These are phyloP conservation scores for Mnemiopsis leidyi DNA, from an alignment of 37 sponge, comb jelly and placozoan species.

Conservation along the genomic window DNA sequence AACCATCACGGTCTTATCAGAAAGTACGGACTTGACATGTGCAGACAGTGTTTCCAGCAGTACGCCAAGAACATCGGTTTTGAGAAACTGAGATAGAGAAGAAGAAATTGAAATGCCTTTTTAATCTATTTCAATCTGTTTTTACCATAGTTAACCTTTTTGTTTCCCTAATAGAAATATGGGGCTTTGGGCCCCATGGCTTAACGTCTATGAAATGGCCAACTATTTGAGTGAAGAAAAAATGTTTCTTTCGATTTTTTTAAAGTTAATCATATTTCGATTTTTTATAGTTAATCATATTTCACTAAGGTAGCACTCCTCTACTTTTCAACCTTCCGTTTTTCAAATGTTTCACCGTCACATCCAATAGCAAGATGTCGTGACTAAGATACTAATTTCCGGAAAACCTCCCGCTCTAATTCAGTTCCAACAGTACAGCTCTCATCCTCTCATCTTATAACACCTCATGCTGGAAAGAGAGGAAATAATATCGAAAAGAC, in stretches of 20 bases:
- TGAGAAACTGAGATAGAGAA: constrained; percentile 72
- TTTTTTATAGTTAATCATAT: too few relatives aligned
- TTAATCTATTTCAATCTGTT: not conserved
- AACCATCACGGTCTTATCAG: constrained; percentile 92
- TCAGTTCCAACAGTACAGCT: not conserved
- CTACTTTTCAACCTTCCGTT: too few relatives aligned
- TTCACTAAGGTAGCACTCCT: too few relatives aligned
- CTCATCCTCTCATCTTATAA: not conserved
- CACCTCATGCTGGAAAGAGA: constrained; percentile 1
- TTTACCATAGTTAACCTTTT: not conserved
- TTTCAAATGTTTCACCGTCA: too few relatives aligned
- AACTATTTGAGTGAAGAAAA: too few relatives aligned
- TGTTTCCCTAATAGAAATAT: not conserved
- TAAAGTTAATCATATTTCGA: too few relatives aligned
- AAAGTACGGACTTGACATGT: constrained; percentile 87
- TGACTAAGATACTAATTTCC: not conserved
- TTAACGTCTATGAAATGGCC: too few relatives aligned
- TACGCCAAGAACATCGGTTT: constrained; percentile 82
- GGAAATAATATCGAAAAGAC: not conserved
- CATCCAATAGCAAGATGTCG: not conserved
- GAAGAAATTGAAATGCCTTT: not conserved
- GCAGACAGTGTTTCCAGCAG: constrained; percentile 91
- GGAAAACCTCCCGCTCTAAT: too few relatives aligned
- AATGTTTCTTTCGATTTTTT: too few relatives aligned
- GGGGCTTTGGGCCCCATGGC: too few relatives aligned